Evolutionary conservation across 2,113 vertebrate genomes (phyloP), one percentile per base, ranked within the genome.

Genomic region (Halichoeres trimaculatus): DNA sequence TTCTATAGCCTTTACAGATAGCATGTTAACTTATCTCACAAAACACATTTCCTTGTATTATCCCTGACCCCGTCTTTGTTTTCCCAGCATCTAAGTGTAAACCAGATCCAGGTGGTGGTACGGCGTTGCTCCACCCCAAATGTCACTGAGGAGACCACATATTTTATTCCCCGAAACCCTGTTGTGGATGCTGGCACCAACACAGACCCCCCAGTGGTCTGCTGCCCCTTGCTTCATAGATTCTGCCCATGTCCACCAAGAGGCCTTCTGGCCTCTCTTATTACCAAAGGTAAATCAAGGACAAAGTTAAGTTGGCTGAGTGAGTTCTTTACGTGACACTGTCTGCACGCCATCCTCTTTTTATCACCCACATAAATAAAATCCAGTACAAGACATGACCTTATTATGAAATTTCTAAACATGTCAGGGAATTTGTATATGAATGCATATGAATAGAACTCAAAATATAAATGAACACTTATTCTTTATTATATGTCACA

Each of bases 191-290:
- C 91, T 1, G 88, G 87, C 67, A 93, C 93, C 51, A 93, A 94
- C 85, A 94, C 91, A n/a, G 93, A 94, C 54, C 93, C 91, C 0
- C 91, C 80, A 0, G 75, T 92, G 57, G 52, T 76, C 62, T 86
- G 83, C 78, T 86, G 91, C 40, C 90, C 89, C 4, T 89, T 91
- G 72, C 87, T 96, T 43, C 94, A 68, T 68, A 88, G 83, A 68
- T 86, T 84, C 61, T 94, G 93, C 78, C 85, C 91, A 16, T 98
- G 96, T 74, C 98, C 96, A 47, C 98, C 98, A 30, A 89, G 81
- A 59, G 96, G 96, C 63, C 88, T 95, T n/a, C 69, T 95, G 41
- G 94, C 92, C 68, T 93, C 12, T 60, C 64, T 92, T n/a, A 79
- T 98, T 63, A 99, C 98, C 70, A 95, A 96, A 76, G 93, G 98